Conservation (phyloP, 92 coral and sea anemone genomes). For the Epizoanthus scotinus region DNA sequence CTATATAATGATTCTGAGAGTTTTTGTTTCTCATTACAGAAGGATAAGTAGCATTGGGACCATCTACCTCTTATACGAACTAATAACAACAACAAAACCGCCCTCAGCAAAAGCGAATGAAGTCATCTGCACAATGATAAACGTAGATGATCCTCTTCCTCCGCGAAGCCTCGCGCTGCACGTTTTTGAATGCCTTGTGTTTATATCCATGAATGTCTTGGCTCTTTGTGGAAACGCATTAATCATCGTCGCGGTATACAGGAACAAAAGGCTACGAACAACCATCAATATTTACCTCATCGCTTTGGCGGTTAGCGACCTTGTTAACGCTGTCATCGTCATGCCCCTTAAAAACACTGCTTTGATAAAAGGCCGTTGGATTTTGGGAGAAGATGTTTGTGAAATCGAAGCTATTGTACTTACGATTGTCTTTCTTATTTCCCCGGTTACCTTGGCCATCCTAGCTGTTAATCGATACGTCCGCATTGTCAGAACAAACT, state of each 20-base stretch:
- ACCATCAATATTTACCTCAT: no score
- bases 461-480: no score
- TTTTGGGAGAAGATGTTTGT: conserved; percentile 20
- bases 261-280: conserved; percentile 32
- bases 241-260: conserved; percentile 24
- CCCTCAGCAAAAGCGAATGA: no score
- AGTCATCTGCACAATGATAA: background rate
- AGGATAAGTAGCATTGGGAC: no score
- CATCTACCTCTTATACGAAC: no score
- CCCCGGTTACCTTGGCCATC: conserved; percentile 46
- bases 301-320: conserved; percentile 37
- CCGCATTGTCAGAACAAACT: conserved; percentile 31
- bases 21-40: no score
- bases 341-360: conserved; percentile 31
- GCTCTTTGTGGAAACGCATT: conserved; percentile 22
- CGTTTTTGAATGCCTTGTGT: conserved; percentile 19
- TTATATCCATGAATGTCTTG: conserved; percentile 15
- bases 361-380: conserved; percentile 43
- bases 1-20: no score
- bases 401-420: conserved; percentile 35
- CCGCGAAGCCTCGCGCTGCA: conserved; percentile 21
- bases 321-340: conserved; percentile 34
- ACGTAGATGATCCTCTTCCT: conserved; percentile 27
- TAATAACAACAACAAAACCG: no score
- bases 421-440: conserved; percentile 28